Base-by-base conservation (phyloP, 2,113 vertebrate species). In the Bubalus kerabau region DNA sequence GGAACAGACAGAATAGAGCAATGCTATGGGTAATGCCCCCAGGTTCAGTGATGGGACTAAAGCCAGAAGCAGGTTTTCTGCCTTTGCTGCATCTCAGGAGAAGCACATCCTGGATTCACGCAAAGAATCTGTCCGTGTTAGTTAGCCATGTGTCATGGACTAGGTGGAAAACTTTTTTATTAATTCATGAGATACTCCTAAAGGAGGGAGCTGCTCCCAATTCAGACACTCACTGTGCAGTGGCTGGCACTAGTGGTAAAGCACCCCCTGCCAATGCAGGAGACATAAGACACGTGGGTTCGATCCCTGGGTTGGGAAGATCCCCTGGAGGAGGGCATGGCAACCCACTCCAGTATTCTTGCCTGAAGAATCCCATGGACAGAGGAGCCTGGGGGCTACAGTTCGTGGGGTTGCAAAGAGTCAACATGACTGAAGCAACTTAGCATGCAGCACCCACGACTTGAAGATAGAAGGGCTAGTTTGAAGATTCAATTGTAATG, bases 181-280 rank as follows among this genome's bases (percentile, higher is more conserved):
- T n/a, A 50, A 4, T 50, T 43, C 52, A 6, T 10, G 40, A 84
- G 56, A 13, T 30, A 9, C 57, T 80, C 19, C 26, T 32, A 17
- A 15, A 7, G 13, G 67, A 67, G 50, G n/a, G 43, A 17, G 62
- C n/a, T 1, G 7, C 62, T 82, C 54, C 24, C 2, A 82, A 26
- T 62, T 67, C 17, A 43, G n/a, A 32, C 7, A 15, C n/a, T 48
- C 7, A 12, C 24, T 21, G 0, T 23, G 6, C 2, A 23, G 13
- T 81, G 46, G 9, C 5, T 2, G 15, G 19, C 17, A 19, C 64
- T 36, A 21, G n/a, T 36, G n/a, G 36, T 23, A 71, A 71, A 71
- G 64, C 10, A 12, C n/a, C 19, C n/a, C 19, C 67, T 71, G 67
- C 67, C 19, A 4, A 11, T 17, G 0, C n/a, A 36, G 0, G 67